Conservation (phyloP, 2,113 vertebrate species). For the Mandrillus leucophaeus region DNA sequence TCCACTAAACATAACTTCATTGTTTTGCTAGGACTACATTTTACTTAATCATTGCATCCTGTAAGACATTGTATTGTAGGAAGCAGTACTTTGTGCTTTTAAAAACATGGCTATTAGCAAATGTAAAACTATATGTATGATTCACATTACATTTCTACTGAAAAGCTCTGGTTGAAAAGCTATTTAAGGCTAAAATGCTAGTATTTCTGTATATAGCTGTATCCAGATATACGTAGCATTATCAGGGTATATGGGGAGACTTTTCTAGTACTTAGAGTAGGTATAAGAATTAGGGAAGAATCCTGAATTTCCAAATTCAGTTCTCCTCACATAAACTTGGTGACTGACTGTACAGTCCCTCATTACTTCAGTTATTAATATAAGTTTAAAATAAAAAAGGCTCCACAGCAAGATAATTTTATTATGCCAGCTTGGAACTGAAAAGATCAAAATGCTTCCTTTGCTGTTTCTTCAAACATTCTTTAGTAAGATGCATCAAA, state of each 20-base stretch:
- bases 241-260: not conserved
- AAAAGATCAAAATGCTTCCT: conserved; percentile 35
- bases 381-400: conserved; percentile 37
- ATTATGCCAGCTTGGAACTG: conserved; percentile 28
- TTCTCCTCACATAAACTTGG: conserved; percentile 3
- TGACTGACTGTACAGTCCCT: not conserved
- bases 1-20: not conserved
- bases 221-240: not conserved
- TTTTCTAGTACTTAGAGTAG: not conserved
- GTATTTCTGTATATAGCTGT: not conserved
- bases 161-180: not conserved
- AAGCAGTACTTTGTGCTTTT: not conserved
- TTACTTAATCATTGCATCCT: not conserved
- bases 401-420: conserved; percentile 19
- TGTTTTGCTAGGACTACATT: not conserved
- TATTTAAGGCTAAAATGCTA: not conserved
- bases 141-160: not conserved
- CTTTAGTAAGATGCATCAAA: conserved; percentile 27
- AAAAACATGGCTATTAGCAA: not conserved
- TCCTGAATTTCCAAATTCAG: conserved; percentile 38
- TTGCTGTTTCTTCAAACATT: conserved; percentile 24
- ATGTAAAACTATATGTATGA: conserved; percentile 12
- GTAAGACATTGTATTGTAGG: not conserved
- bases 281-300: not conserved
- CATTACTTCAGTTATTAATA: conserved; percentile 28